These are phyloP conservation scores for Drosophila grimshawi DNA, from an alignment of 1,140 invertebrate genomes.

Conservation along the genomic window DNA sequence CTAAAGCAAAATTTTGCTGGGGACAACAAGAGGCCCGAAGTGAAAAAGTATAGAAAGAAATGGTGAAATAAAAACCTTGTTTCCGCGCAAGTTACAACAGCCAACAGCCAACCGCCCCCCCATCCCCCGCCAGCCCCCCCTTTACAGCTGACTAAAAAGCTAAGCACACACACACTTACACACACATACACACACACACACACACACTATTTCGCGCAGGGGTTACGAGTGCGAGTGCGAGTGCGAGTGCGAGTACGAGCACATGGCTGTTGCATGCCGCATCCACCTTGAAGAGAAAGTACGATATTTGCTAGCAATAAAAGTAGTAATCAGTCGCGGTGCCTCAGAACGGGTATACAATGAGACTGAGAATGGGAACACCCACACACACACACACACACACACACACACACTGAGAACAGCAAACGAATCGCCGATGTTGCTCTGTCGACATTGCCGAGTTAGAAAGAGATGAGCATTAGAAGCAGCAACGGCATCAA, in stretches of 20 bases:
- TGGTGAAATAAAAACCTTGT: conserved; percentile 83
- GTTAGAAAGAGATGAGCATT: conserved; percentile 84
- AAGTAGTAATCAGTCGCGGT: conserved; percentile 83
- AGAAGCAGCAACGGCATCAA: conserved; percentile 59
- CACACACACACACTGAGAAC: conserved; percentile 8
- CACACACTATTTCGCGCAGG: conserved; percentile 13
- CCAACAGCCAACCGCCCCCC: background rate
- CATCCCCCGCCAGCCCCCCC: conserved; percentile 12
- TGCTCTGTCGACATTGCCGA: conserved; percentile 53
- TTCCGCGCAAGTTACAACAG: conserved; percentile 80
- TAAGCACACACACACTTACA: conserved; percentile 60
- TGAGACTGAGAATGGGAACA: conserved; percentile 4
- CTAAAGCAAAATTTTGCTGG: conserved; percentile 64
- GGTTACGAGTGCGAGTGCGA: background rate
- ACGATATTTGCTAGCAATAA: conserved; percentile 84
- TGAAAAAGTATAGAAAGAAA: conserved; percentile 79
- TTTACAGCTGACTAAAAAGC: conserved; percentile 74
- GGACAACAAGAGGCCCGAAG: conserved; percentile 6
- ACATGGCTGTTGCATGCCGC: conserved; percentile 6
- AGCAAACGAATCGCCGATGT: conserved; percentile 35
- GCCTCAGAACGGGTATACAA: conserved; percentile 20
- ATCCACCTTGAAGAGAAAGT: conserved; percentile 72
- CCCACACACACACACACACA: conserved; percentile 19
- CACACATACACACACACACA: conserved; percentile 31
- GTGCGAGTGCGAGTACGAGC: background rate